Conservation (phyloP, 1,140 invertebrate species). For the Philotrypesis tridentata region DNA sequence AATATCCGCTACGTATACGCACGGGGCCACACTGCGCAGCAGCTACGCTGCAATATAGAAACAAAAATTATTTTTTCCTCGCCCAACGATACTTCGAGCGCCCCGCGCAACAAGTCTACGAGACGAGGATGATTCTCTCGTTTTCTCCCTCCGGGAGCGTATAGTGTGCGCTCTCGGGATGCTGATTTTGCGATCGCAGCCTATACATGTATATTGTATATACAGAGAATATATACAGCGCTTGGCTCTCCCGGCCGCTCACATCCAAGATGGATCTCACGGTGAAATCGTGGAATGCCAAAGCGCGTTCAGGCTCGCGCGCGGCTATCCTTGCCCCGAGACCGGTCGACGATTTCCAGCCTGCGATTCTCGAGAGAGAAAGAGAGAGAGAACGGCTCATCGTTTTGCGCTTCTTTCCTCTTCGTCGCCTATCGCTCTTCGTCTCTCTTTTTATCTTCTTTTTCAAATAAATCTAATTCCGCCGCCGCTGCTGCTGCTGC, state of each 20-base stretch:
- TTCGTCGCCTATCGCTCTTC: not conserved
- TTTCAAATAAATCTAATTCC: not conserved
- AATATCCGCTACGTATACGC: too few species aligned
- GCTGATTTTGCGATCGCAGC: conserved; percentile 29
- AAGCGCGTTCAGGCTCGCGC: not conserved
- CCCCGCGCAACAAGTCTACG: too few species aligned
- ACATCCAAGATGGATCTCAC: conserved; percentile 34
- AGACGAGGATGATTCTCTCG: not conserved
- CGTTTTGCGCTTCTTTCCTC: not conserved
- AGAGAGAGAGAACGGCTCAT: not conserved
- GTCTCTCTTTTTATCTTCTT: not conserved
- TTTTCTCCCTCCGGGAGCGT: too few species aligned
- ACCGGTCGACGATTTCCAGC: conserved; percentile 33
- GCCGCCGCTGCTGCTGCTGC: not conserved
- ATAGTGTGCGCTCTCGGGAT: not conserved
- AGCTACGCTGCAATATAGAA: not conserved
- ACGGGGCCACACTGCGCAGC: too few species aligned
- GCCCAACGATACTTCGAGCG: too few species aligned
- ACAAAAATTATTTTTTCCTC: too few species aligned
- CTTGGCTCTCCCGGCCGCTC: not conserved
- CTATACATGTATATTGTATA: not conserved
- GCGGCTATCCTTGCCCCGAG: not conserved
- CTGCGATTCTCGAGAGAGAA: not conserved
- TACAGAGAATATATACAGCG: not conserved
- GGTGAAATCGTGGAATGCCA: conserved; percentile 41